Base-by-base conservation (phyloP, 2,797 vertebrate genomes). In the Knipowitschia caucasica region DNA sequence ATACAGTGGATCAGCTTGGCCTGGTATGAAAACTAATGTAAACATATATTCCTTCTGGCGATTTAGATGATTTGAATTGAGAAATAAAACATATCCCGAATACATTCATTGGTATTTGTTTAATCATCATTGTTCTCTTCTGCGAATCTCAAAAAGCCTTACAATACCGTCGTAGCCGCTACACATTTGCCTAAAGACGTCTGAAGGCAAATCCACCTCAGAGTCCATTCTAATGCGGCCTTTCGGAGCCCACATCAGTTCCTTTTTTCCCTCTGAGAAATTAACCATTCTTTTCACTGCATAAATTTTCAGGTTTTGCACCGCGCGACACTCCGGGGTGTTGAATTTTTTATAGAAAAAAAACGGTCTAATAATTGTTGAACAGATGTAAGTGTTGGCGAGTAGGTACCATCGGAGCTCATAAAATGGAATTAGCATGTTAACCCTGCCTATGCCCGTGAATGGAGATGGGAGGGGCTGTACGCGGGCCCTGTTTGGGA, bases 341-440 rank as follows among this genome's bases (percentile, higher is more conserved):
- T 94, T 97, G 93, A 95, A 96, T 97, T 93, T 97, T 97, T 97
- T 94, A 95, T 96, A 91, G 93, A 89, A 92, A 94, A 72, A 42
- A 95, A 95, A 93, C 89, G 92, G 89, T 94, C 92, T 95, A 96
- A 96, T 96, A 96, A 96, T 96, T 94, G 93, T 96, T 93, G 93
- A 95, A 95, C 95, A 98, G 93, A 94, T 98, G 94, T 97, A 96
- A 93, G 92, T 94, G 93, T 92, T 92, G 92, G 92, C 92, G 91
- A 93, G 90, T 88, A 84, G 87, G 91, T 89, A 92, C 91, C 84
- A 89, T 91, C 91, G 91, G 93, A 95, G 93, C 93, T 94, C 92
- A 92, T 91, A 88, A 91, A 94, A 92, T 87, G 86, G 90, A 91
- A 95, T 95, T 94, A 94, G 92, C 91, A 94, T 92, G 91, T 94